Base-by-base conservation (phyloP, 2,797 vertebrate genomes). In the Cossypha dichroa region DNA sequence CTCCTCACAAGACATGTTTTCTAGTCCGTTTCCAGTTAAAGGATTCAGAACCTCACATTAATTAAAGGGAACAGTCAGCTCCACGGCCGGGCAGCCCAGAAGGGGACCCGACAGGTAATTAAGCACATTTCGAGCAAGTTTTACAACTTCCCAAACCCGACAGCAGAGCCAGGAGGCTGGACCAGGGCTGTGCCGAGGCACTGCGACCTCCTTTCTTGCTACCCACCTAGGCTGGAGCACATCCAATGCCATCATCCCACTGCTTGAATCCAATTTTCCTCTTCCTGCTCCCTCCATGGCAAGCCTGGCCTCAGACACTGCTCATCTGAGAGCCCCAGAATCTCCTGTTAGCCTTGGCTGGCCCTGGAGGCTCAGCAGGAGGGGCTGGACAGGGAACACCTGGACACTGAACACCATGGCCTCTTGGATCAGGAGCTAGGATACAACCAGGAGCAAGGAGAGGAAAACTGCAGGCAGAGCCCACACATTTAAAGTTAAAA, bases 351-450 rank as follows among this genome's bases (percentile, higher is more conserved):
- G 15, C 51, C 69, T n/a, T 13, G 46, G 25, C 49, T 19, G 41
- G 11, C 13, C 23, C 67, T 11, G 34, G 41, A 48, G 55, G 38
- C 15, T 59, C 5, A 0, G 15, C n/a, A 13, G 2, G 29, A 43
- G 46, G 3, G 20, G 28, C 33, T 20, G 38, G 8, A 12, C 23
- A 12, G 6, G 29, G 11, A 11, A 28, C 48, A 36, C 28, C 21
- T 31, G 54, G 43, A 18, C 6, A 2, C 10, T 36, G n/a, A 13
- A 8, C 49, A 51, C 5, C 36, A 5, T 0, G 1, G 59, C 14
- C 33, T 7, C 34, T 49, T 1, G 6, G 63, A 19, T 8, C 1
- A 2, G 18, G 36, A 69, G n/a, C 28, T 56, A 26, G 41, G 36
- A 28, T 17, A 4, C 15, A 23, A 55, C 72, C 6, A 13, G 15